Conservation (phyloP, 2,113 vertebrate genomes). For the Periophthalmodon schlosseri region DNA sequence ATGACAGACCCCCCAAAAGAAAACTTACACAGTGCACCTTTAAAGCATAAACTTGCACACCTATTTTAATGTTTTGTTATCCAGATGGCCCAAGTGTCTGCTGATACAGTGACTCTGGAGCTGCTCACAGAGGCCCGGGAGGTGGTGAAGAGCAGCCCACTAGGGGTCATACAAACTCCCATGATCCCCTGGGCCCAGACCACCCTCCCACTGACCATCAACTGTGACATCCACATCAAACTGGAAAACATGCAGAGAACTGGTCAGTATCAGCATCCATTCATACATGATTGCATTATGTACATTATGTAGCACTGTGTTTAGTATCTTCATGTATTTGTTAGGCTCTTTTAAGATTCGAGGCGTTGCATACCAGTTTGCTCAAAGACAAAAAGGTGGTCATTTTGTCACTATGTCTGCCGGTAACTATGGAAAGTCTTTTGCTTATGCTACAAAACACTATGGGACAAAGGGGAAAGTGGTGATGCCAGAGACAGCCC, state of each 20-base stretch:
- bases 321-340: neutral
- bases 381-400: constrained; percentile 51
- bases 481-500: constrained; percentile 78
- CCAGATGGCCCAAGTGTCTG: constrained; percentile 65
- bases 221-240: constrained; percentile 72
- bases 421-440: constrained; percentile 82
- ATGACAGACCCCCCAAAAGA: too few species aligned
- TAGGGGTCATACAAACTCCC: constrained; percentile 79
- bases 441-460: constrained; percentile 78
- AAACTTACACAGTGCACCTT: neutral
- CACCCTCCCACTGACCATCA: constrained; percentile 56
- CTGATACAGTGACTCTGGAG: constrained; percentile 63
- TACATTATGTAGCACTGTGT: neutral
- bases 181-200: constrained; percentile 73
- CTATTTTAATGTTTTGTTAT: neutral
- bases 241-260: constrained; percentile 82
- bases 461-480: constrained; percentile 76
- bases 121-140: constrained; percentile 69
- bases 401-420: constrained; percentile 80
- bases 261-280: constrained; percentile 44
- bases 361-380: constrained; percentile 81
- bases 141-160: constrained; percentile 70
- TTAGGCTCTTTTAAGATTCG: constrained; percentile 82
- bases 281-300: neutral
- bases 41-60: neutral